Conservation (phyloP, 1,140 invertebrate species). For the Pseudomyrmex pallidus region DNA sequence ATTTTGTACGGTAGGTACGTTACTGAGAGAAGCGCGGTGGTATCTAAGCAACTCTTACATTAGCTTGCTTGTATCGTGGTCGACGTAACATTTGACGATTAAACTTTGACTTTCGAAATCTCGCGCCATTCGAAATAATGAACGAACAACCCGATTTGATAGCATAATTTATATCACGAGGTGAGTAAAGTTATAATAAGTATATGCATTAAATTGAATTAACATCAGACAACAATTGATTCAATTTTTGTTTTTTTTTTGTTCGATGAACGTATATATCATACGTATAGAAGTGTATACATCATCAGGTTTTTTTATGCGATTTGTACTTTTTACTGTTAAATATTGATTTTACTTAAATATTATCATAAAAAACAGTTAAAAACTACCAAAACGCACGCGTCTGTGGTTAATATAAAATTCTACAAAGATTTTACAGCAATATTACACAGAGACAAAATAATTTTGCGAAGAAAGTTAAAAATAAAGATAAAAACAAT, state of each 20-base stretch:
- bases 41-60: conserved; percentile 81
- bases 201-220: neutral
- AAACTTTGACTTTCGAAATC: conserved; percentile 68
- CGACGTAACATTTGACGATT: conserved; percentile 41
- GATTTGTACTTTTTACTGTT: too few relatives aligned
- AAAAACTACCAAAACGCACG: too few relatives aligned
- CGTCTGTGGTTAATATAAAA: too few relatives aligned
- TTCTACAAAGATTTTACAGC: too few relatives aligned
- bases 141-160: conserved; percentile 13
- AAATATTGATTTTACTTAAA: too few relatives aligned
- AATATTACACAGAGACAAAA: too few relatives aligned
- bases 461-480: too few relatives aligned
- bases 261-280: neutral
- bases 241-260: conserved; percentile 28
- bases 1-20: conserved; percentile 65
- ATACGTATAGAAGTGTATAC: too few relatives aligned
- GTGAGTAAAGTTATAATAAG: conserved; percentile 44
- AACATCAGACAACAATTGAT: conserved; percentile 3
- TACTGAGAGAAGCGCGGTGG: conserved; percentile 72
- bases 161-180: conserved; percentile 14
- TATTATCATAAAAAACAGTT: too few relatives aligned
- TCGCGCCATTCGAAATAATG: conserved; percentile 31
- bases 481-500: too few relatives aligned
- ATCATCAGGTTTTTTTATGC: too few relatives aligned
- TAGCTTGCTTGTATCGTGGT: conserved; percentile 72